Conservation (phyloP, 2,113 vertebrate genomes). For the Nothocercus nigrocapillus region DNA sequence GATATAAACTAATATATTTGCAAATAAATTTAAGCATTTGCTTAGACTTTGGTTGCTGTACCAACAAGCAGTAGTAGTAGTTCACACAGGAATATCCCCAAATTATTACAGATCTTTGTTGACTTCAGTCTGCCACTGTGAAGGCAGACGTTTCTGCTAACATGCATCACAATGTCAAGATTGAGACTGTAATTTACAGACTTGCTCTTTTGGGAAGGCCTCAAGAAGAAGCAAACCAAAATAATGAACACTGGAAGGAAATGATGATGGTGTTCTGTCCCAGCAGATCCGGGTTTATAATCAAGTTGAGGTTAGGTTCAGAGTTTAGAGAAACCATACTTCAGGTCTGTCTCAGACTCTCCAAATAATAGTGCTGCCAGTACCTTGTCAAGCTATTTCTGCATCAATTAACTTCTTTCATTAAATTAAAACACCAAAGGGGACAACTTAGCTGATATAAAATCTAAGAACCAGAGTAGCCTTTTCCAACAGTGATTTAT, state of each 20-base stretch:
- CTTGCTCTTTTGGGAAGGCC: not conserved
- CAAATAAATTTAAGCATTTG: not conserved
- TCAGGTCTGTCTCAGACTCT: not conserved
- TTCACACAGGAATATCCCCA: not conserved
- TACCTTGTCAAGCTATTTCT: slow-evolving; percentile 21
- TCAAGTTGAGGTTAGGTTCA: not conserved
- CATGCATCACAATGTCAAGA: not conserved
- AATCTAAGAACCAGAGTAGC: not conserved
- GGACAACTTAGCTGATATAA: slow-evolving; percentile 19
- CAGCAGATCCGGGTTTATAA: not conserved
- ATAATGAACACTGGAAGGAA: slow-evolving; percentile 8
- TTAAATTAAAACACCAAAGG: slow-evolving; percentile 55
- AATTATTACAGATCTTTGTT: not conserved
- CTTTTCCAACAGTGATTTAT: slow-evolving; percentile 28
- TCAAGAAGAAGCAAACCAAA: slow-evolving; percentile 19
- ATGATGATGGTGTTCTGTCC: not conserved
- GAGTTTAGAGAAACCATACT: not conserved
- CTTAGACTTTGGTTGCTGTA: not conserved
- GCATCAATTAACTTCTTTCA: slow-evolving; percentile 49
- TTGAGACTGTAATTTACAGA: not conserved
- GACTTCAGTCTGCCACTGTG: not conserved
- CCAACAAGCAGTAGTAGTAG: not conserved
- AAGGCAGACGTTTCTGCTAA: not conserved
- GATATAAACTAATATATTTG: not conserved
- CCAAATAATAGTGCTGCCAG: not conserved